phyloP scores from a whole-genome alignment of 2,113 vertebrate genomes.

The Nothobranchius kuhntae region DNA sequence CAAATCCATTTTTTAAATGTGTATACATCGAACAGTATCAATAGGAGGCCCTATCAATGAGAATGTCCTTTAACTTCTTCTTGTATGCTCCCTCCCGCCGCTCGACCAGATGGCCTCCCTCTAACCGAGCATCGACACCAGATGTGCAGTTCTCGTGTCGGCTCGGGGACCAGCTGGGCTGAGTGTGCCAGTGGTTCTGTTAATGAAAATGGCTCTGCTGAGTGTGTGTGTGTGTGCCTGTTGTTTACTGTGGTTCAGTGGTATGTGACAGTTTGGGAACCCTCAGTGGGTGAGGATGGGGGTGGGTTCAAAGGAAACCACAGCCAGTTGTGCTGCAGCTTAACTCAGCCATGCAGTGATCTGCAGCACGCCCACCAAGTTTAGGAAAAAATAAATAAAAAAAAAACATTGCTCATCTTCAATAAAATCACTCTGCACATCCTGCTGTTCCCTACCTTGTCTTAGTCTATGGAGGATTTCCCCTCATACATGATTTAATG shows the following conservation, averaged over 20 bases:
- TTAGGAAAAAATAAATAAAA: slow-evolving; percentile 46
- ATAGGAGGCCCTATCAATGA: slow-evolving; percentile 32
- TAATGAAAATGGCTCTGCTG: slow-evolving; percentile 77
- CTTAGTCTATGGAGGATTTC: too few relatives aligned
- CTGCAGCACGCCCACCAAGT: slow-evolving; percentile 61
- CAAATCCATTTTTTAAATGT: slow-evolving; percentile 48
- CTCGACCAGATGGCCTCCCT: slow-evolving; percentile 74
- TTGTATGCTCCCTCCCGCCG: slow-evolving; percentile 29
- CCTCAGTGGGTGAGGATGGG: slow-evolving; percentile 60
- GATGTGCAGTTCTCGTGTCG: slow-evolving; percentile 78
- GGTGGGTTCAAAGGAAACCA: slow-evolving; percentile 54
- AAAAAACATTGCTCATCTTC: slow-evolving; percentile 52
- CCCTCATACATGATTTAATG: neutral
- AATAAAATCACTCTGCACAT: slow-evolving; percentile 46
- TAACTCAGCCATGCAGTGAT: slow-evolving; percentile 62
- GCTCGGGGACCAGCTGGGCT: slow-evolving; percentile 78
- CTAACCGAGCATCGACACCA: slow-evolving; percentile 78
- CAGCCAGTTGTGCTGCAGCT: slow-evolving; percentile 52
- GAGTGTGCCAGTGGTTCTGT: slow-evolving; percentile 78
- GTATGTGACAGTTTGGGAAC: slow-evolving; percentile 77
- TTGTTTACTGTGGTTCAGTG: slow-evolving; percentile 75
- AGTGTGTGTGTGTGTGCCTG: slow-evolving; percentile 23
- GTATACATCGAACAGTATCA: slow-evolving; percentile 35
- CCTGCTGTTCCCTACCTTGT: slow-evolving; percentile 20
- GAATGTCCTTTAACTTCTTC: slow-evolving; percentile 49